Conservation (phyloP, 2,888 invertebrate genomes). For the Corbicula japonica region DNA sequence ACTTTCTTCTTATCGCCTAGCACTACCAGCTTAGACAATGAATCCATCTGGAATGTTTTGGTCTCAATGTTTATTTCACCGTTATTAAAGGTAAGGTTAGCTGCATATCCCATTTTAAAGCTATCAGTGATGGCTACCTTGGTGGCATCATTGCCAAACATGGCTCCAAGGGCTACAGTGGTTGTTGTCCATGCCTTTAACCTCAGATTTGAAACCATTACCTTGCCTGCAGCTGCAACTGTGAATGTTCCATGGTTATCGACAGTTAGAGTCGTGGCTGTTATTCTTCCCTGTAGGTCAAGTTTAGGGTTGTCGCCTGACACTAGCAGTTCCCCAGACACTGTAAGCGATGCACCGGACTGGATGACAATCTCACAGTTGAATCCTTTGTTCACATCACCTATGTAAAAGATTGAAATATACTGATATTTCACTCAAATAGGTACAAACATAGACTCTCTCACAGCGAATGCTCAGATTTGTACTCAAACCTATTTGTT, state of each 20-base stretch:
- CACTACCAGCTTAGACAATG: slow-evolving; percentile 33
- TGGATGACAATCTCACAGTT: slow-evolving; percentile 43
- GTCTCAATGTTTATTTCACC: slow-evolving; percentile 29
- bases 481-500: too few species aligned
- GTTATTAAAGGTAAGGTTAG: slow-evolving; percentile 26
- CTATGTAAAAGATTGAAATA: too few species aligned
- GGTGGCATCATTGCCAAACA: slow-evolving; percentile 12
- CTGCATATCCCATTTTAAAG: slow-evolving; percentile 44
- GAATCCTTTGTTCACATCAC: slow-evolving; percentile 50
- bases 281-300: slow-evolving; percentile 59
- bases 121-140: slow-evolving; percentile 18
- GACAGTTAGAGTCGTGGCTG: slow-evolving; percentile 47
- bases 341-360: slow-evolving; percentile 26
- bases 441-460: too few species aligned
- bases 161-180: slow-evolving; percentile 29
- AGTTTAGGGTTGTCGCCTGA: slow-evolving; percentile 62
- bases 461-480: too few species aligned
- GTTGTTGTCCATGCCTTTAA: slow-evolving; percentile 58
- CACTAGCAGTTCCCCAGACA: slow-evolving; percentile 47
- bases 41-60: slow-evolving; percentile 37
- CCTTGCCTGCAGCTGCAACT: slow-evolving; percentile 49
- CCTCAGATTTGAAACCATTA: slow-evolving; percentile 41
- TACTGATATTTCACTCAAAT: too few species aligned
- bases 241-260: slow-evolving; percentile 60
- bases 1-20: slow-evolving; percentile 42